Base-by-base conservation (phyloP, 2,113 vertebrate genomes). In the Bostrychus sinensis region DNA sequence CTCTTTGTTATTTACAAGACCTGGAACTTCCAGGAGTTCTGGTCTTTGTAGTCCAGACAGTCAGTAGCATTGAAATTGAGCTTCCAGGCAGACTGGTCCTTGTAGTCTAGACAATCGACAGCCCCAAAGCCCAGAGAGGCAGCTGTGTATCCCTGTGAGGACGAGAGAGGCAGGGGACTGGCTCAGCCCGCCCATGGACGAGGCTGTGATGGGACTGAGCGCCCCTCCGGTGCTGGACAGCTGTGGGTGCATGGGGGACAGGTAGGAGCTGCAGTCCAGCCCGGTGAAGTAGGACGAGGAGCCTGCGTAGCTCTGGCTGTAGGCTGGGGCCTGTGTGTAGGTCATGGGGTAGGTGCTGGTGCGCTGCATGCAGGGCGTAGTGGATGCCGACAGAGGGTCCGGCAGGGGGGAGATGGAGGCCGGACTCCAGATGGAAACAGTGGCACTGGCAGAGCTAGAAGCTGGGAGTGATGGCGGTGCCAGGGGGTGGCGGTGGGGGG, bases 11-110 rank as follows among this genome's bases (percentile, higher is more conserved):
- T 80, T 81, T 93, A 95, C 90, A 95, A 93, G 51, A 95, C 94
- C 85, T 95, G 94, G 88, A 95, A 95, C 78, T 95, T 95, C 94
- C 94, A 95, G 68, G 94, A 94, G 80, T 92, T 94, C 77, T 95
- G 94, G 59, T 95, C 94, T 78, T 95, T 95, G 89, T 95, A 95
- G 86, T 95, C 94, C 87, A 95, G 89, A 85, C 94, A 95, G 83
- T 95, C 94, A 30, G 93, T 84, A 5, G 93, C 86, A 14, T 91
- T 93, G 81, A 95, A 95, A 81, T 93, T 94, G 62, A 95, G 92
- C 79, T 95, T 95, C 94, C 94, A 95, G 57, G 82, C 75, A 30
- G 89, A 80, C 81, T 93, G 93, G 63, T 95, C 94, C 83, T 95
- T 95, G 91, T 95, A 95, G 77, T 95, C 94, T 64, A 95, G 86